phyloP scores from a whole-genome alignment of 2,113 vertebrate genomes.

The Trogon surrucura region DNA sequence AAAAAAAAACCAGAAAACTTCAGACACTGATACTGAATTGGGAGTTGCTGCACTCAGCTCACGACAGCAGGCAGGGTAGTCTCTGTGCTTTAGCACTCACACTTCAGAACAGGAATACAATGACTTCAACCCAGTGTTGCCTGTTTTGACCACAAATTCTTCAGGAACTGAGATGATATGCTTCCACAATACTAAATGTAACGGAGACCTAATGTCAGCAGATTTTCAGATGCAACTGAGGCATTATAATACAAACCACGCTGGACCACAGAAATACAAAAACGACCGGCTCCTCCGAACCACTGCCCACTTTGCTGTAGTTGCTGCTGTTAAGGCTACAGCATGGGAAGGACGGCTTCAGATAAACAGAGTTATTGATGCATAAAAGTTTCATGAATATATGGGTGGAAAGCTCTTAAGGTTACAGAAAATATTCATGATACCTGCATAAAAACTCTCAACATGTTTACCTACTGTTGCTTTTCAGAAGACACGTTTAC shows the following conservation, averaged over 20 bases:
- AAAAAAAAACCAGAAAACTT: not conserved
- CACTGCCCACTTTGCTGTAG: not conserved
- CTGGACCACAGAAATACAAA: not conserved
- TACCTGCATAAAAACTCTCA: not conserved
- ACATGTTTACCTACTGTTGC: not conserved
- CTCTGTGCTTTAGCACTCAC: not conserved
- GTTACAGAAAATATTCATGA: not conserved
- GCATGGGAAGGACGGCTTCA: not conserved
- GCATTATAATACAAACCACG: rapidly evolving
- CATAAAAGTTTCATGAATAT: rapidly evolving
- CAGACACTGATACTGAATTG: not conserved
- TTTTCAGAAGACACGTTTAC: not conserved
- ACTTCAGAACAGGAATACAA: not conserved
- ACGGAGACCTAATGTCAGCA: not conserved
- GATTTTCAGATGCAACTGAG: not conserved
- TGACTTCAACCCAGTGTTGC: not conserved
- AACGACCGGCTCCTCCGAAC: not conserved
- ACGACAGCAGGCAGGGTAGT: rapidly evolving
- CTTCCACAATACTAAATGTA: not conserved
- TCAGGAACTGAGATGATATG: not conserved
- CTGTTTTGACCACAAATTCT: not conserved
- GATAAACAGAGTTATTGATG: not conserved
- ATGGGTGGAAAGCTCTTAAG: not conserved
- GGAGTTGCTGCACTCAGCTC: not conserved
- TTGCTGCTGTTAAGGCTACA: not conserved